Evolutionary conservation across 2,797 vertebrate genomes (phyloP), one percentile per base, ranked within the genome.

Genomic region (Chiloscyllium punctatum): DNA sequence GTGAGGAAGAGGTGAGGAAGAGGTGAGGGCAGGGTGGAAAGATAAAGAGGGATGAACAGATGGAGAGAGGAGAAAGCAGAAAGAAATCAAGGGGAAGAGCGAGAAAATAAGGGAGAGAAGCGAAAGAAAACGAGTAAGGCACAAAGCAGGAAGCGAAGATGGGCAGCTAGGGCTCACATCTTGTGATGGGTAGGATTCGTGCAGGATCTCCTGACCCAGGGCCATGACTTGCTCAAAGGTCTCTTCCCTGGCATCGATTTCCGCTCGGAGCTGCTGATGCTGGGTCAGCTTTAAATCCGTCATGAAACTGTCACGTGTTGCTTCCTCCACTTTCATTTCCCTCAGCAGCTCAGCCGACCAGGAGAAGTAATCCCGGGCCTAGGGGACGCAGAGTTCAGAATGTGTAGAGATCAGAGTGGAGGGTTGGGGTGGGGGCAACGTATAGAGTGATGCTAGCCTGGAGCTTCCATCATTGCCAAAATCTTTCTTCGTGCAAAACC

Each of bases 281-380:
- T 97, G 97, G 0, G 97, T 97, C 79, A 98, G 97, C 96, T 97
- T 98, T 74, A 98, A 96, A 95, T 97, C 97, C 37, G 97, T 97
- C 0, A 97, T 98, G 42, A 97, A 96, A 91, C 98, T 97, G 53
- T 98, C 98, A 4, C 97, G 97, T 96, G 98, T 97, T 37, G 96
- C 97, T 96, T 98, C 98, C 94, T 98, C 97, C 0, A 97, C 97
- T 57, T 97, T 97, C 97, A 99, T 98, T 48, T 97, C 97, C 6
- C 97, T 97, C 8, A 97, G 97, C 82, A 98, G 96, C 95, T 98
- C 97, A 74, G 97, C 96, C 87, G 98, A 97, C 98, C 98, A 99
- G 92, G 98, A 97, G 94, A 97, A 96, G 96, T 98, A 98, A 96
- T 99, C 98, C 96, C 97, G 97, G 0, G 97, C 98, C 98, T 99